Percentiles rank a stretch among this genome's conserved stretches.
These are phyloP conservation scores for Lepus europaeus DNA, from an alignment of 2,113 vertebrate genomes.

Conservation along the genomic window DNA sequence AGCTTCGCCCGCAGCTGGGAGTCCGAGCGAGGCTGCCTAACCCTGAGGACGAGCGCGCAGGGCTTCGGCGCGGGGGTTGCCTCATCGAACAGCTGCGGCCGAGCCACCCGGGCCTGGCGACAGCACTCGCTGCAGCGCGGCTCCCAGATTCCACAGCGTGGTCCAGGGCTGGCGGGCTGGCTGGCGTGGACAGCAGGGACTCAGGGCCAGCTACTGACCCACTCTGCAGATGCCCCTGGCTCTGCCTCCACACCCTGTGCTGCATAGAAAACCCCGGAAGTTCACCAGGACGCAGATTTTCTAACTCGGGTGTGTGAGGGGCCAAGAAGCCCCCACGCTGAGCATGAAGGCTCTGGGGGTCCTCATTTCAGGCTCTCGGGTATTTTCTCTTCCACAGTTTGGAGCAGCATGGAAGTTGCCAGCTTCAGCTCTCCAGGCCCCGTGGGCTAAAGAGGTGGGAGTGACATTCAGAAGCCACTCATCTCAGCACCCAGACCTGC, in stretches of 20 bases:
- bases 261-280: background rate
- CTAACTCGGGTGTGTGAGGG: background rate
- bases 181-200: too few species aligned
- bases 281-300: background rate
- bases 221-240: background rate
- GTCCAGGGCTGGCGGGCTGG: too few species aligned
- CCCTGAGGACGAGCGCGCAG: too few species aligned
- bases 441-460: background rate
- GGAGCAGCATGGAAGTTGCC: background rate
- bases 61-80: background rate
- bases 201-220: too few species aligned
- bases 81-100: too few species aligned
- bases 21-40: too few species aligned
- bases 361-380: background rate
- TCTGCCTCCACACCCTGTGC: too few species aligned
- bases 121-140: too few species aligned
- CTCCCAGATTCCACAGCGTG: too few species aligned
- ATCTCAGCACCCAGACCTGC: too few species aligned
- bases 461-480: too few species aligned
- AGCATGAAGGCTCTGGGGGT: background rate
- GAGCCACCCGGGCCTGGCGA: background rate
- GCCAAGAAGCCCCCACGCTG: background rate
- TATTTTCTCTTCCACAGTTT: background rate
- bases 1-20: too few species aligned
- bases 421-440: background rate